Evolutionary conservation across 2,113 vertebrate species (phyloP), one percentile per base, ranked within the genome.

Genomic region (Pseudorasbora parva): DNA sequence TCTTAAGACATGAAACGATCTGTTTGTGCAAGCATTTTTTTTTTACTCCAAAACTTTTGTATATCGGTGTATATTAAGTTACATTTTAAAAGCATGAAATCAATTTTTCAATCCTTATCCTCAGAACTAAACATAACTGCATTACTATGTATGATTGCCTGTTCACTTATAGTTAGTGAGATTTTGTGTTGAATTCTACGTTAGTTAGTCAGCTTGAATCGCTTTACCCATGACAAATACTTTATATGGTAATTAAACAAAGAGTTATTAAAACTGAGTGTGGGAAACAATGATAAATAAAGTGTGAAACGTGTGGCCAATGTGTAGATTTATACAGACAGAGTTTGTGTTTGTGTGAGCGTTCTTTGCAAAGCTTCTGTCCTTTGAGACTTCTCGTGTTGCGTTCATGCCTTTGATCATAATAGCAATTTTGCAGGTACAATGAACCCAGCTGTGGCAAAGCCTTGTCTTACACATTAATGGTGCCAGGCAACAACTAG

Each of bases 391-490:
- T 78, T 2, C 76, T 60, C 23, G 1, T 45, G 56, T 45, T 47
- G 23, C 59, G 21, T 51, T 66, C 19, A 49, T 66, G 78, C 59
- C 75, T 78, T 78, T 79, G 9, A 66, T 66, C 43, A 30, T 49
- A 49, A 79, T 79, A 47, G 9, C 6, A 79, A 66, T 66, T 30
- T 79, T 79, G 60, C 23, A 66, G 78, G 60, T 79, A 79, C 43
- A 79, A 30, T 66, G 78, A 62, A 47, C 25, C 60, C 78, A 79
- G 78, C 76, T 62, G 37, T 62, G 37, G 76, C 76, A 77, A 77
- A 77, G 51, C 33, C 37, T 78, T 60, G 64, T 79, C 59, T 47
- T 49, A 33, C 59, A 66, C 23, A 54, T 72, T 10, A 72, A 43
- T 23, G 51, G 15, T 80, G 56, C 17, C 59, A 75, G 84, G n/a